Percentiles rank a stretch among this genome's conserved stretches.
phyloP scores from a whole-genome alignment of 2,113 vertebrate genomes.

The Sminthopsis crassicaudata region DNA sequence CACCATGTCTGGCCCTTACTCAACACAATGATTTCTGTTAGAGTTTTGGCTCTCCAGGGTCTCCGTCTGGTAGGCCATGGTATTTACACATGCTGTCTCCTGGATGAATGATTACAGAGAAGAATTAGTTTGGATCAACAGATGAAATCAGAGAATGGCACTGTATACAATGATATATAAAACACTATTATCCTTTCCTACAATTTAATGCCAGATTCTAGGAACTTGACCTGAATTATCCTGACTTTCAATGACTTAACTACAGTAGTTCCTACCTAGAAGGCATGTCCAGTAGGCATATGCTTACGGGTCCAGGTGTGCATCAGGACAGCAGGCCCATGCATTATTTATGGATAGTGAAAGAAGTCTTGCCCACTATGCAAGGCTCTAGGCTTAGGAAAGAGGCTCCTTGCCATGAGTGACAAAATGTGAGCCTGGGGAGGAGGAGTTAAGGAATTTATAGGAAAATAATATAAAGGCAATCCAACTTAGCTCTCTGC shows the following conservation, averaged over 20 bases:
- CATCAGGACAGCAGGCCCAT: neutral
- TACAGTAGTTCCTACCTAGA: neutral
- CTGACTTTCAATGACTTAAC: neutral
- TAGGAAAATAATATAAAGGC: conserved; percentile 35
- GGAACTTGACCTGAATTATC: neutral
- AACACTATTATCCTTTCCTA: neutral
- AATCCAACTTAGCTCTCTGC: conserved; percentile 42
- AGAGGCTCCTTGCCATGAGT: conserved; percentile 70
- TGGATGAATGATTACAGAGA: conserved; percentile 37
- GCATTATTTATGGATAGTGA: conserved; percentile 56
- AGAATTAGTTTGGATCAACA: conserved; percentile 62
- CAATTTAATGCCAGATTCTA: neutral
- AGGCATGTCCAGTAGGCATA: neutral
- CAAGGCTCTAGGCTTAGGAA: conserved; percentile 62
- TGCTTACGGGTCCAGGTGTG: neutral
- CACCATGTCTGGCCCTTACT: rapidly evolving
- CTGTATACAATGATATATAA: neutral
- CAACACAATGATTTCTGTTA: rapidly evolving
- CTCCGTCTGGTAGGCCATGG: neutral
- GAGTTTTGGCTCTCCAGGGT: neutral
- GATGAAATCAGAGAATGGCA: conserved; percentile 47
- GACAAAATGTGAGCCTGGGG: conserved; percentile 62
- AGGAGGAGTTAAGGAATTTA: conserved; percentile 57
- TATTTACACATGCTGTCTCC: neutral
- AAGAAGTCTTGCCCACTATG: conserved; percentile 4